Percentiles rank a stretch among this genome's conserved stretches.
These are phyloP conservation scores for Podocnemis expansa DNA, from an alignment of 2,113 vertebrate species.

Conservation along the genomic window DNA sequence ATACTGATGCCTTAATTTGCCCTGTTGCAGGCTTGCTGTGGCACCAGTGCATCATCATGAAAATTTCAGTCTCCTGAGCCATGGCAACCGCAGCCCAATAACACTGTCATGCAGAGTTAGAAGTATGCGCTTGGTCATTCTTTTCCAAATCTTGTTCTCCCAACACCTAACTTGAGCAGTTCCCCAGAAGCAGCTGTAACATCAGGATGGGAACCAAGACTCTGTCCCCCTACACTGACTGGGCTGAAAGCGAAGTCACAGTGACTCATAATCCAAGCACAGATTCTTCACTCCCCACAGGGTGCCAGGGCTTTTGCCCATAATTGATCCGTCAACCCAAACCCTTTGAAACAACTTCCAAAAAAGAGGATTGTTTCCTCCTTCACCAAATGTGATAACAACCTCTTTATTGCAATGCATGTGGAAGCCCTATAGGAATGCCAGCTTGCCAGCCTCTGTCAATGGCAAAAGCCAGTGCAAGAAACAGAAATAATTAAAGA, in stretches of 20 bases:
- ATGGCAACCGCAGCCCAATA: background rate
- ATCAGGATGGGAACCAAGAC: background rate
- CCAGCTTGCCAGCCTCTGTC: background rate
- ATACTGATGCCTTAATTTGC: background rate
- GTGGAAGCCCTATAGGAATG: background rate
- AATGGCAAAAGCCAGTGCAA: conserved; percentile 14
- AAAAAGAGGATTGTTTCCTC: background rate
- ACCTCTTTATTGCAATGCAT: background rate
- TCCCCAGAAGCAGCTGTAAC: background rate
- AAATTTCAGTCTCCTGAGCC: background rate
- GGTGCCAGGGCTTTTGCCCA: background rate
- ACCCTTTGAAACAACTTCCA: conserved; percentile 5
- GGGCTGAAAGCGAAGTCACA: background rate
- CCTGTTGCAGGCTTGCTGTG: background rate
- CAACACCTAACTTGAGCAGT: background rate
- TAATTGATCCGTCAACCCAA: background rate
- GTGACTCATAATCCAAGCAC: background rate
- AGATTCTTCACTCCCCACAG: background rate
- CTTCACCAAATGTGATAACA: background rate
- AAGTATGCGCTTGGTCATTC: background rate
- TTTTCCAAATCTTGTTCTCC: background rate
- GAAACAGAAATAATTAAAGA: conserved; percentile 22
- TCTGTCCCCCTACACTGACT: background rate
- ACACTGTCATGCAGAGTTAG: background rate
- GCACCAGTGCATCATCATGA: background rate